Percentiles rank a stretch among this genome's conserved stretches.
Evolutionary conservation across 2,888 invertebrate genomes (phyloP).

Genomic region (Microplitis manilae): DNA sequence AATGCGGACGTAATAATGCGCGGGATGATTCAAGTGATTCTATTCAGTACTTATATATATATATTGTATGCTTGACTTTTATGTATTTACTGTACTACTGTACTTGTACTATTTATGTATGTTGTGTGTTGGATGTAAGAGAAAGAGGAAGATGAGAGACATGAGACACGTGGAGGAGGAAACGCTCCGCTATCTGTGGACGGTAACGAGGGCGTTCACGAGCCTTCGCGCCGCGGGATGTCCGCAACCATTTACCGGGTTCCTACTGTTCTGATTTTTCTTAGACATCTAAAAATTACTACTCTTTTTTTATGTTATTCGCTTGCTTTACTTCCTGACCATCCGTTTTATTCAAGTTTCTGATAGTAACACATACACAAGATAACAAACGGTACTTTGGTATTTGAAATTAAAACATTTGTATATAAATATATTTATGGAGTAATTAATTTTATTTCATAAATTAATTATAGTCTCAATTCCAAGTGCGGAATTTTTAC

Average conservation of each 20-base stretch:
- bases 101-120: neutral
- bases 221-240: slow-evolving; percentile 50
- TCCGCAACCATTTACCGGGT: slow-evolving; percentile 26
- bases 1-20: slow-evolving; percentile 40
- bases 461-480: no score
- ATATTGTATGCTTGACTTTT: neutral
- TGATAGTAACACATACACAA: no score
- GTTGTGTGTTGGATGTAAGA: neutral
- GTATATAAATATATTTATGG: no score
- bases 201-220: slow-evolving; percentile 52
- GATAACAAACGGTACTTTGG: no score
- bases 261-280: slow-evolving; percentile 3
- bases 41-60: neutral
- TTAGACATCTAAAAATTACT: neutral
- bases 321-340: neutral
- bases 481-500: no score
- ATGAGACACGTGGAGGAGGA: slow-evolving; percentile 46
- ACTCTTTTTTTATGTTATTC: neutral
- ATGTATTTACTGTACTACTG: neutral
- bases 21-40: slow-evolving; percentile 29
- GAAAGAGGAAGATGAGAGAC: slow-evolving; percentile 23
- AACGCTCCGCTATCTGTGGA: slow-evolving; percentile 46
- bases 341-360: no score
- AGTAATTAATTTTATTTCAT: no score
- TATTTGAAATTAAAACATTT: no score